Evolutionary conservation across 1,140 invertebrate species (phyloP), one percentile per base, ranked within the genome.

Genomic region (Acromyrmex charruanus): DNA sequence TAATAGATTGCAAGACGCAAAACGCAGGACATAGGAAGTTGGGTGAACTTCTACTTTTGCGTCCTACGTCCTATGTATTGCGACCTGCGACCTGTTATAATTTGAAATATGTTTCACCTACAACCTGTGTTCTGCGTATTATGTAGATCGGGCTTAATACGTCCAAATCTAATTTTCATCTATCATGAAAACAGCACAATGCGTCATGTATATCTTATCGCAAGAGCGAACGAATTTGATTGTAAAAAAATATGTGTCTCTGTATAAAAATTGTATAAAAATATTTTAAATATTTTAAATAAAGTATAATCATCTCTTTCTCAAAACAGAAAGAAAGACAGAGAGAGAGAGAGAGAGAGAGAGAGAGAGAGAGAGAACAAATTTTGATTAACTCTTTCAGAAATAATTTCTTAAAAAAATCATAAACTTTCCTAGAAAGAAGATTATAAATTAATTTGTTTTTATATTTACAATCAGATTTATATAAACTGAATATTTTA

Each of bases 151-250:
- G 39, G 1, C 39, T 44, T 74, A 84, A 75, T 75, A 59, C 58
- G 81, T 55, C 55, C 69, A 14, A 61, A 25, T 84, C 39, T 49
- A 63, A 21, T 21, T 21, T 21, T 21, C 21, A 21, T 21, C 21
- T 82, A 18, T 35, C 80, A 25, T 39, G 18, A 74, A 82, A 72
- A 28, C 59, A 55, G n/a, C 53, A 28, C 51, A 69, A 69, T 65
- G n/a, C 18, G 7, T 39, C 31, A 55, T 77, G 28, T 66, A 65
- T 79, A 65, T 79, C 25, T 79, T 65, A 58, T 65, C 59, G 12
- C 12, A 5, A n/a, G 18, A 28, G 10, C 7, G 16, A 77, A 35
- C 35, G 58, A 51, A 65, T 39, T 79, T 65, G 25, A 31, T 39
- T 65, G 9, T 49, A n/a, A 65, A 66, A 68, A 66, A 28, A 44